A percentile compares a stretch with the other conserved stretches of the same genome.
Conservation (phyloP, 2,888 invertebrate species). For the Drosophila siamana region DNA sequence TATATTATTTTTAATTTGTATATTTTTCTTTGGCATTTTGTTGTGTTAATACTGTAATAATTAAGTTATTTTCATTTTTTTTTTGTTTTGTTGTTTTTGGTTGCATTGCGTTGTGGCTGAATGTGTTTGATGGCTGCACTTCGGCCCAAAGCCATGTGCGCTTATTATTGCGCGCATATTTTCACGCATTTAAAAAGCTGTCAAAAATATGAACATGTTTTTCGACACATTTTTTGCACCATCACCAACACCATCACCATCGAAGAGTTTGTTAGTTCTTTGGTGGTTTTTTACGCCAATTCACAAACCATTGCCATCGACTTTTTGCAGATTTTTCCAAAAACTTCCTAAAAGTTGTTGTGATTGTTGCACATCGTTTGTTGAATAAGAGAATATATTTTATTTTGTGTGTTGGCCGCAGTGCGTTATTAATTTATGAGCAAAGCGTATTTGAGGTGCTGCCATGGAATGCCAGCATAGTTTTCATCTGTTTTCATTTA, state of each 20-base stretch:
- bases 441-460: slow-evolving; percentile 1
- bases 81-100: too few species aligned
- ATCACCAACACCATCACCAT: too few species aligned
- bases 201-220: background rate
- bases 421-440: too few species aligned
- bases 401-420: too few species aligned
- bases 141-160: background rate
- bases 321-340: too few species aligned
- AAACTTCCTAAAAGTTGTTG: too few species aligned
- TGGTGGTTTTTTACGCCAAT: background rate
- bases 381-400: too few species aligned
- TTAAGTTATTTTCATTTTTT: background rate
- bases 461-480: background rate
- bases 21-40: background rate
- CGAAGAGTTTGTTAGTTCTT: background rate
- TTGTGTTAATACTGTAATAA: background rate
- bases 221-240: background rate
- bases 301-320: too few species aligned
- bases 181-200: background rate
- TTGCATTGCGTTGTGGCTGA: background rate
- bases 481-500: slow-evolving; percentile 14
- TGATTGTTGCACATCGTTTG: too few species aligned
- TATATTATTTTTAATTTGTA: background rate
- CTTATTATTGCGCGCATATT: slow-evolving; percentile 3
- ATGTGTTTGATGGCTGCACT: background rate